These are phyloP conservation scores for Phoronis australis DNA, from an alignment of 2,888 invertebrate genomes.

Conservation along the genomic window DNA sequence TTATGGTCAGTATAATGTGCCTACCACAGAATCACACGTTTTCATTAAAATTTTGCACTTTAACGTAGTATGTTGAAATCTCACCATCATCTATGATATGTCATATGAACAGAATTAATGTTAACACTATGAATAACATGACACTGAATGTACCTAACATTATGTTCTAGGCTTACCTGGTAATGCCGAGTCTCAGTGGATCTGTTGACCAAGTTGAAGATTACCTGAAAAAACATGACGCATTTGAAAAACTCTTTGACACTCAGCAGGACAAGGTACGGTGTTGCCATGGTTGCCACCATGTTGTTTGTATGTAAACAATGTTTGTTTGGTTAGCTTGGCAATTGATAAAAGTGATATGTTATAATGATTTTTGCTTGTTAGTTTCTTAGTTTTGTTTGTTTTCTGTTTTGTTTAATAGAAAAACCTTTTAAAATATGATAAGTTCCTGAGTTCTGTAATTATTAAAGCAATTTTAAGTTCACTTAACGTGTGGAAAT, in stretches of 20 bases:
- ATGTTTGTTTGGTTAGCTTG: too few species aligned
- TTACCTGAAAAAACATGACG: slow-evolving; percentile 98
- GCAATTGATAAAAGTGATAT: background rate
- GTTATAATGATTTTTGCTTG: background rate
- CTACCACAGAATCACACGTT: too few species aligned
- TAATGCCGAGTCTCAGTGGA: slow-evolving; percentile 85
- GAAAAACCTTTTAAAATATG: too few species aligned
- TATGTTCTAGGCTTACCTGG: slow-evolving; percentile 37
- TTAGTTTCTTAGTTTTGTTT: background rate
- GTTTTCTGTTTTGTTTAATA: slow-evolving; percentile 1
- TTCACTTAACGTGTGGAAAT: too few species aligned
- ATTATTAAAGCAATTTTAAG: too few species aligned
- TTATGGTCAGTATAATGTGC: too few species aligned
- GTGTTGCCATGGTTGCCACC: background rate
- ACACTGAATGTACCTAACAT: background rate
- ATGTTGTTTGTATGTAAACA: background rate
- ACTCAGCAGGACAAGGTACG: slow-evolving; percentile 81
- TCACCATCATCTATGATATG: too few species aligned
- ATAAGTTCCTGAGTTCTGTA: too few species aligned
- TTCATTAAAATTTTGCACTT: too few species aligned
- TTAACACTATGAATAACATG: too few species aligned
- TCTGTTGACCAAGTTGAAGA: slow-evolving; percentile 98
- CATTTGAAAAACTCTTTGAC: slow-evolving; percentile 96
- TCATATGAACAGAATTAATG: too few species aligned
- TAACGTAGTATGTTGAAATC: too few species aligned